Percentiles rank a stretch among this genome's conserved stretches.
Conservation (phyloP, 2,888 invertebrate species). For the Nesidiocoris tenuis region DNA sequence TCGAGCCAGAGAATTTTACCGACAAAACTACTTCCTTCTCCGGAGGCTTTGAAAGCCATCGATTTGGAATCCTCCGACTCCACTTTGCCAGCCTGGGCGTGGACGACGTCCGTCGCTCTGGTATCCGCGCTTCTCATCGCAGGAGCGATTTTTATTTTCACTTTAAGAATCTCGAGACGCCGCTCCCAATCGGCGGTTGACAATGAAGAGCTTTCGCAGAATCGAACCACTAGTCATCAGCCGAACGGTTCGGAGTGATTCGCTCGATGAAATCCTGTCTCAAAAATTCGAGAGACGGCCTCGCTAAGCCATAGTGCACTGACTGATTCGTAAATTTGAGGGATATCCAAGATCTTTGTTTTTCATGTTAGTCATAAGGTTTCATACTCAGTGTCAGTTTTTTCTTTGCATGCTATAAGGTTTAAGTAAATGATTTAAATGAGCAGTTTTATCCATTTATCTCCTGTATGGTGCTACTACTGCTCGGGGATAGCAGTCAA, state of each 20-base stretch:
- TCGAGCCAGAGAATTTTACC: conserved; percentile 36
- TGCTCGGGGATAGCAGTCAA: too few species aligned
- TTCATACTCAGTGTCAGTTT: too few species aligned
- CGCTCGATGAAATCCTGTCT: neutral
- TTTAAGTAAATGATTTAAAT: too few species aligned
- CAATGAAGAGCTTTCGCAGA: conserved; percentile 9
- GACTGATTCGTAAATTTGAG: too few species aligned
- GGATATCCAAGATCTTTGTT: too few species aligned
- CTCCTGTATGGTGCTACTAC: too few species aligned
- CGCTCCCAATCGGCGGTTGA: neutral
- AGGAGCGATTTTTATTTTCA: conserved; percentile 17
- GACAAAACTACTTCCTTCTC: conserved; percentile 26
- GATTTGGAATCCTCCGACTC: neutral
- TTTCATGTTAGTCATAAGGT: too few species aligned
- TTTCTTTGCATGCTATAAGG: too few species aligned
- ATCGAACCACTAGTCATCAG: conserved; percentile 23
- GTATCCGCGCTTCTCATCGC: conserved; percentile 14
- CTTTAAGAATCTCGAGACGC: neutral
- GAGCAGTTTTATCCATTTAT: too few species aligned
- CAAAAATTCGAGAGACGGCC: neutral
- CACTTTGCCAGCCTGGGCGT: conserved; percentile 34
- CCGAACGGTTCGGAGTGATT: neutral
- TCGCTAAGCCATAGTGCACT: neutral
- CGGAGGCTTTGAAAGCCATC: conserved; percentile 16
- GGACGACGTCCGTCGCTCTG: conserved; percentile 35